Evolutionary conservation across 2,888 invertebrate species (phyloP).

Genomic region (Didymodactylos carnosus): DNA sequence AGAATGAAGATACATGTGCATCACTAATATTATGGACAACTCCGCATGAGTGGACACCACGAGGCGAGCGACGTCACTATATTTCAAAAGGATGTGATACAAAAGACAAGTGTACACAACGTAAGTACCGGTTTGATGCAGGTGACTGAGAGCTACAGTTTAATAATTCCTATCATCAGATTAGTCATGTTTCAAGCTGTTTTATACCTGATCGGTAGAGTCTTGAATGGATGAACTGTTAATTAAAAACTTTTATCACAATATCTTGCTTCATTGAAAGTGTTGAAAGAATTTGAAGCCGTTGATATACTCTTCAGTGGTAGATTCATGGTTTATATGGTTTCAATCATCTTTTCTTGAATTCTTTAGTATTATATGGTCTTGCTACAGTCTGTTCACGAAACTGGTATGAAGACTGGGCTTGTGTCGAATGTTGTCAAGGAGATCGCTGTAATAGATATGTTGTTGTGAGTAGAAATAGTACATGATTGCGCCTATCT

Average conservation of each 20-base stretch:
- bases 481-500: neutral
- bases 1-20: conserved; percentile 57
- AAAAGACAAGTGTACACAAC: conserved; percentile 47
- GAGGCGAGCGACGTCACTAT: conserved; percentile 74
- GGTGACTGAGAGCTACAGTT: too few species aligned
- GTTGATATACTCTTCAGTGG: too few species aligned
- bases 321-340: conserved; percentile 48
- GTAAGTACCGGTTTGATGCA: too few species aligned
- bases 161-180: too few species aligned
- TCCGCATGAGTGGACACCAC: conserved; percentile 47
- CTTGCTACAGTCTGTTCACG: conserved; percentile 23
- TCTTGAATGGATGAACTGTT: too few species aligned
- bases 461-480: conserved; percentile 56
- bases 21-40: conserved; percentile 75
- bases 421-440: conserved; percentile 79
- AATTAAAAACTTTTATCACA: too few species aligned
- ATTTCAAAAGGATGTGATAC: conserved; percentile 72
- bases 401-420: conserved; percentile 72
- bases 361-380: conserved; percentile 4
- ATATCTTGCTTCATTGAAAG: too few species aligned
- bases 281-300: too few species aligned
- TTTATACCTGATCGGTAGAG: too few species aligned
- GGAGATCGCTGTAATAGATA: conserved; percentile 87
- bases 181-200: too few species aligned
- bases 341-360: neutral